phyloP scores from a whole-genome alignment of 2,888 invertebrate species.

The Adelphocoris suturalis region DNA sequence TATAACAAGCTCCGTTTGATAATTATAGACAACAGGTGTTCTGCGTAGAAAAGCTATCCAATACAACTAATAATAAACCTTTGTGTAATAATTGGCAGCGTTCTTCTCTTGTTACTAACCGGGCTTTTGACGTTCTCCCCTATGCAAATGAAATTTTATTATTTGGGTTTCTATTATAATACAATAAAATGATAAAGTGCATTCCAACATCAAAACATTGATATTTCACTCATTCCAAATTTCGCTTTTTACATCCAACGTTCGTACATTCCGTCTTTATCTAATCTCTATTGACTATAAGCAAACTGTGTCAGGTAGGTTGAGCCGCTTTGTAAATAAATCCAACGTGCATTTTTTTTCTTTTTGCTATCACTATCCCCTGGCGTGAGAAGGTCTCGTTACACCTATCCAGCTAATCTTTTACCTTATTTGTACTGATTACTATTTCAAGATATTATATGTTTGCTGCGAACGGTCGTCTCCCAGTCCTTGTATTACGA shows the following conservation, averaged over 20 bases:
- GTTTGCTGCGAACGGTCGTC: neutral
- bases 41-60: too few relatives aligned
- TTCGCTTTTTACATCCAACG: neutral
- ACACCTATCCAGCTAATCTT: neutral
- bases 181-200: too few relatives aligned
- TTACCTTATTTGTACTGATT: slow-evolving; percentile 27
- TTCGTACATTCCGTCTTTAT: neutral
- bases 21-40: too few relatives aligned
- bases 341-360: slow-evolving; percentile 2
- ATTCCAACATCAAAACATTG: too few relatives aligned
- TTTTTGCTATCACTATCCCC: neutral
- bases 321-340: neutral
- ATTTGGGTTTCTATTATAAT: too few relatives aligned
- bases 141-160: too few relatives aligned
- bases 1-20: too few relatives aligned
- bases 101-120: too few relatives aligned
- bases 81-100: too few relatives aligned
- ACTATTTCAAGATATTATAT: neutral
- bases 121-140: too few relatives aligned
- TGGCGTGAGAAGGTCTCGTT: neutral
- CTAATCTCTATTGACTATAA: slow-evolving; percentile 6
- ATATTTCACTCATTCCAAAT: neutral
- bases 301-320: slow-evolving; percentile 8
- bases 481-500: neutral
- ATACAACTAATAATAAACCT: too few relatives aligned